Percentiles rank a stretch among this genome's conserved stretches.
Evolutionary conservation across 2,113 vertebrate species (phyloP).

Genomic region (Tamias sibiricus): DNA sequence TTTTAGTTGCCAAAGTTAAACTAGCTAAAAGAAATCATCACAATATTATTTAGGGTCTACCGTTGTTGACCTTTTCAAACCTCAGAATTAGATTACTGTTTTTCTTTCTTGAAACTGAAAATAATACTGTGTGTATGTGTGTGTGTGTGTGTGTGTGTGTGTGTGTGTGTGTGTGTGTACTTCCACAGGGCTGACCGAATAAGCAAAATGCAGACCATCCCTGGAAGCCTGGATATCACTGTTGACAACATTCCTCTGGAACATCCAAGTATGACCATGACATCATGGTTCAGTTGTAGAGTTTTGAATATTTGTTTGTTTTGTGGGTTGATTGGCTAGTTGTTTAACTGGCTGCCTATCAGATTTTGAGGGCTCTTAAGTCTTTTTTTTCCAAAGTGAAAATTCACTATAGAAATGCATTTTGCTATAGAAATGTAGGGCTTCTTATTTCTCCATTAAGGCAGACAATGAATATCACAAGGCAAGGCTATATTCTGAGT

Average conservation of each 20-base stretch:
- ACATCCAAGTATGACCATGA: slow-evolving; percentile 92
- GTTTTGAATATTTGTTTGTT: slow-evolving; percentile 6
- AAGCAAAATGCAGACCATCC: slow-evolving; percentile 96
- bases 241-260: slow-evolving; percentile 96
- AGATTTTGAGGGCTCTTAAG: neutral
- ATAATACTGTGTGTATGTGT: slow-evolving; percentile 60
- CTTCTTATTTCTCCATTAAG: slow-evolving; percentile 13
- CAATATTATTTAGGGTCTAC: neutral
- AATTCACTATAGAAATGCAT: neutral
- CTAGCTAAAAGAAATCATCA: neutral
- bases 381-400: neutral
- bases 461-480: neutral
- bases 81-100: neutral
- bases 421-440: neutral
- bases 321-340: neutral
- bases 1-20: neutral
- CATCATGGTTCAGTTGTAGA: neutral
- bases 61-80: neutral
- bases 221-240: slow-evolving; percentile 93
- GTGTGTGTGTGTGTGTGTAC: slow-evolving; percentile 48
- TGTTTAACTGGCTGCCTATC: neutral
- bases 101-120: neutral
- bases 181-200: slow-evolving; percentile 94
- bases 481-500: neutral
- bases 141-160: slow-evolving; percentile 26